Percentiles rank a stretch among this genome's conserved stretches.
These are phyloP conservation scores for Leptinotarsa tumamoca DNA, from an alignment of 2,888 invertebrate genomes.

Conservation along the genomic window DNA sequence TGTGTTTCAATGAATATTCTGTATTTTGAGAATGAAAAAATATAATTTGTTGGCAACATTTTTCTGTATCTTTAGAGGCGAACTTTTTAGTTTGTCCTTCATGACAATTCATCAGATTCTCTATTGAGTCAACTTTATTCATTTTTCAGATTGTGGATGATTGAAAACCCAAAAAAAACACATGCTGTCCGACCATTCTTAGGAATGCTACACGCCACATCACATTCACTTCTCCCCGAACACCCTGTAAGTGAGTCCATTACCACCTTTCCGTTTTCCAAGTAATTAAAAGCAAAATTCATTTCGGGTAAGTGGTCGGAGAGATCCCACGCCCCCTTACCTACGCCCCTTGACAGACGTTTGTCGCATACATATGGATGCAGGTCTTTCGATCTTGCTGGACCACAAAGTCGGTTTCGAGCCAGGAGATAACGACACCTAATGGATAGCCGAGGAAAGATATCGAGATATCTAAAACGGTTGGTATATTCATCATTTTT, in stretches of 20 bases:
- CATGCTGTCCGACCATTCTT: too few relatives aligned
- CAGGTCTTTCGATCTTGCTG: slow-evolving; percentile 48
- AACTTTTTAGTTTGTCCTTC: too few relatives aligned
- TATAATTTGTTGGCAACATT: too few relatives aligned
- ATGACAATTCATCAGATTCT: too few relatives aligned
- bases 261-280: slow-evolving; percentile 18
- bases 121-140: too few relatives aligned
- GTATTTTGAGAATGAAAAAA: too few relatives aligned
- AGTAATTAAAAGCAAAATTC: slow-evolving; percentile 17
- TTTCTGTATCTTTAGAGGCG: too few relatives aligned
- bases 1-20: too few relatives aligned
- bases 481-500: slow-evolving; percentile 28
- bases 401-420: slow-evolving; percentile 33
- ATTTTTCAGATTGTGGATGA: too few relatives aligned
- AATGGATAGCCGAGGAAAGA: slow-evolving; percentile 33
- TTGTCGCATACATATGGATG: slow-evolving; percentile 62
- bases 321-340: slow-evolving; percentile 25
- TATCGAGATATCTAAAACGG: slow-evolving; percentile 30
- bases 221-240: background rate
- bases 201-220: background rate
- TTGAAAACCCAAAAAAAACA: too few relatives aligned
- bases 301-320: slow-evolving; percentile 23
- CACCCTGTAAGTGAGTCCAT: slow-evolving; percentile 19
- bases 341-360: slow-evolving; percentile 43
- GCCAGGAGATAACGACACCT: slow-evolving; percentile 30